Evolutionary conservation across 2,888 invertebrate genomes (phyloP).

Genomic region (Spisula subtruncata): DNA sequence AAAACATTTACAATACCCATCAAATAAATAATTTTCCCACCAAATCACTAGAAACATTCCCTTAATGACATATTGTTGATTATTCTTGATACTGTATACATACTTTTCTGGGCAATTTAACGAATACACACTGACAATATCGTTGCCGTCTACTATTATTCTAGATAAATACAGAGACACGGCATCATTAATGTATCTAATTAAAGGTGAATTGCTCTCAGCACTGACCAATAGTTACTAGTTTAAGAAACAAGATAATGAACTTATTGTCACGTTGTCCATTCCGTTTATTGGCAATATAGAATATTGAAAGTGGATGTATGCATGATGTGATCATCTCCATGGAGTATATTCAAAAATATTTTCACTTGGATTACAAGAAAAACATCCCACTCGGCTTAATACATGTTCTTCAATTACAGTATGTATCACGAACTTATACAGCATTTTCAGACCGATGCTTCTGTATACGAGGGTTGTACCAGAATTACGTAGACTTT

Average conservation of each 20-base stretch:
- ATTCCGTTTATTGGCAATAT: not conserved
- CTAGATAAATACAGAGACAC: not conserved
- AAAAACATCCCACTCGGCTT: too few relatives aligned
- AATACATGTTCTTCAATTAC: too few relatives aligned
- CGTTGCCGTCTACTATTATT: not conserved
- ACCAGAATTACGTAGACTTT: too few relatives aligned
- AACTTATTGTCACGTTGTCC: not conserved
- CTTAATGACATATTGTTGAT: not conserved
- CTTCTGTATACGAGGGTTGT: too few relatives aligned
- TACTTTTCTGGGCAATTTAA: not conserved
- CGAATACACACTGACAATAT: slow-evolving; percentile 11
- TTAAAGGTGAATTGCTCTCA: slow-evolving; percentile 11
- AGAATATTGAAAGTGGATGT: not conserved
- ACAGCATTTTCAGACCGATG: too few relatives aligned
- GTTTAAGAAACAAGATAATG: slow-evolving; percentile 10
- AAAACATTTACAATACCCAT: not conserved
- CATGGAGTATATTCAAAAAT: too few relatives aligned
- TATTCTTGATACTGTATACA: not conserved
- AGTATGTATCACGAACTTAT: too few relatives aligned
- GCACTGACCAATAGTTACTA: not conserved
- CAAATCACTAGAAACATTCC: not conserved
- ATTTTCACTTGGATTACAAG: too few relatives aligned
- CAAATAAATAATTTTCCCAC: not conserved
- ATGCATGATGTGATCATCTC: not conserved
- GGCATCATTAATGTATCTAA: not conserved